These are phyloP conservation scores for Tokudaia tokunoshimensis DNA, from an alignment of 2,797 vertebrate species.

Conservation along the genomic window DNA sequence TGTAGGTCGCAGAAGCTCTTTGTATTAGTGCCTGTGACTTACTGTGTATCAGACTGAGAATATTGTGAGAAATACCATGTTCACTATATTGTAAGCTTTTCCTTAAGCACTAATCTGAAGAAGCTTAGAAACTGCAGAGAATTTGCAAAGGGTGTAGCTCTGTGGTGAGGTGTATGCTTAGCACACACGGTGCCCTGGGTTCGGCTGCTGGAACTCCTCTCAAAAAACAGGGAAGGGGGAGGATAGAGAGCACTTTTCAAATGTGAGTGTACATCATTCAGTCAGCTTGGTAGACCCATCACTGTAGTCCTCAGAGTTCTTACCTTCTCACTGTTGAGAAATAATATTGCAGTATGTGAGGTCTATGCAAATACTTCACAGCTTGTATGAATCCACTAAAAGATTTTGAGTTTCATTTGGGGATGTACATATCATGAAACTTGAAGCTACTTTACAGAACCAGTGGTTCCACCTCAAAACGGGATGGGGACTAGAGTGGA, in stretches of 20 bases:
- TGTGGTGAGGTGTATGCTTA: neutral
- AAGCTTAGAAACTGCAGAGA: neutral
- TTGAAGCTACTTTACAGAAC: slow-evolving; percentile 7
- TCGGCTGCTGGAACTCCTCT: neutral
- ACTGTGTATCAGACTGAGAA: neutral
- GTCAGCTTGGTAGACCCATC: neutral
- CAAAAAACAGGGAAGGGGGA: neutral
- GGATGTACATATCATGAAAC: neutral
- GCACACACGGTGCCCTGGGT: neutral
- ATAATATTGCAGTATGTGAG: neutral
- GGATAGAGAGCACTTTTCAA: neutral
- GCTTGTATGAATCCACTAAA: slow-evolving; percentile 45
- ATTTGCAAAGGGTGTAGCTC: neutral
- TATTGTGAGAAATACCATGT: neutral
- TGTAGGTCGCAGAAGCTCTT: neutral
- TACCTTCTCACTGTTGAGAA: slow-evolving; percentile 45
- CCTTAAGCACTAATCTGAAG: neutral
- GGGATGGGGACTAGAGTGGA: neutral
- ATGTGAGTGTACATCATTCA: neutral
- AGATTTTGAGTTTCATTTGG: slow-evolving; percentile 13
- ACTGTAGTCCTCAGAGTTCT: neutral
- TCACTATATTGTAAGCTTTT: slow-evolving; percentile 22
- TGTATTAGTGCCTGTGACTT: neutral
- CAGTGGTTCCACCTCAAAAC: slow-evolving; percentile 5
- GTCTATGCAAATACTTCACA: neutral